phyloP scores from a whole-genome alignment of 2,113 vertebrate species.

The Clinocottus analis region DNA sequence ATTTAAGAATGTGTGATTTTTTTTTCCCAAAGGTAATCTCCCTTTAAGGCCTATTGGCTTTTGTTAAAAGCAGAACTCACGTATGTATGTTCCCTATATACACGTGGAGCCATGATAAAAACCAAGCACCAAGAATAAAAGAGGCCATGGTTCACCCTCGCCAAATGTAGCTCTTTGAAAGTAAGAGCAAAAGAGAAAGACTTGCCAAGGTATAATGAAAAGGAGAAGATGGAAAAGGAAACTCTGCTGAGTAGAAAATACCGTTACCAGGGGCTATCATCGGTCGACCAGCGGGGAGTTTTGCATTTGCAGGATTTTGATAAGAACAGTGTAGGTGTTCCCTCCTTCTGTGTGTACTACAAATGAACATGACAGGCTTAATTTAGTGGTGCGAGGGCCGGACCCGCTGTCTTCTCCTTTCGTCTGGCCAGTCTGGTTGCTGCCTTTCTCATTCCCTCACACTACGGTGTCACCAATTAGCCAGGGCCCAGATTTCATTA shows the following conservation, averaged over 20 bases:
- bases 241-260: conserved; percentile 22
- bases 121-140: conserved; percentile 13
- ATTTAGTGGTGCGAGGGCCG: conserved; percentile 55
- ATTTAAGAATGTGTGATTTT: not conserved
- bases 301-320: conserved; percentile 60
- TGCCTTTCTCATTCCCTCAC: conserved; percentile 77
- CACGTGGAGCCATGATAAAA: conserved; percentile 11
- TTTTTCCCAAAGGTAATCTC: too few relatives aligned
- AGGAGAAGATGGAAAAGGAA: conserved; percentile 41
- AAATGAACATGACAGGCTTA: conserved; percentile 79
- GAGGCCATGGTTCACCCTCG: not conserved
- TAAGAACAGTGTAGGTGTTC: conserved; percentile 49
- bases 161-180: conserved; percentile 31
- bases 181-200: conserved; percentile 15
- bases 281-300: conserved; percentile 35
- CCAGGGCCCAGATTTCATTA: conserved; percentile 86
- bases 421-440: conserved; percentile 67
- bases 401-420: conserved; percentile 70
- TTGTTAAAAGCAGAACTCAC: conserved; percentile 5
- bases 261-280: conserved; percentile 29
- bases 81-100: not conserved
- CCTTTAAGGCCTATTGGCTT: not conserved
- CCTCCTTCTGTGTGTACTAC: conserved; percentile 59
- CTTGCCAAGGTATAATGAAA: conserved; percentile 46
- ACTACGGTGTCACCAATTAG: conserved; percentile 90